Evolutionary conservation across 2,113 vertebrate genomes (phyloP).

Genomic region (Phalacrocorax brasilianus): DNA sequence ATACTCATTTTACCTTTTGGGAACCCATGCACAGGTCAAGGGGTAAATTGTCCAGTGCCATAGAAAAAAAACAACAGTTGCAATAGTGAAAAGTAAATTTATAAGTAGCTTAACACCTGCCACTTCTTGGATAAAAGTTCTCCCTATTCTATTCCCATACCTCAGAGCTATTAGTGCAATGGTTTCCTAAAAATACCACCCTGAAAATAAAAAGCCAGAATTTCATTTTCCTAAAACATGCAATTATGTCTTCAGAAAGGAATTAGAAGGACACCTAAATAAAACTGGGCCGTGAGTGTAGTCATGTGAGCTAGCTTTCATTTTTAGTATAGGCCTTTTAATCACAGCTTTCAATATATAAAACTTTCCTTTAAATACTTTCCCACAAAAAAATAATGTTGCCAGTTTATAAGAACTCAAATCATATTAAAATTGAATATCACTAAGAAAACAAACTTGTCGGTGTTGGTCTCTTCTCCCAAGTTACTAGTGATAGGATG

Average conservation of each 20-base stretch:
- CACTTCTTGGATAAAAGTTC: not conserved
- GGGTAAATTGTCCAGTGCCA: not conserved
- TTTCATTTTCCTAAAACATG: not conserved
- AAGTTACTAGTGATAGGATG: no score
- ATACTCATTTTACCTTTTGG: not conserved
- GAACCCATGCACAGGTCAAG: no score
- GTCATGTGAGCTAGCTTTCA: not conserved
- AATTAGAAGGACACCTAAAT: not conserved
- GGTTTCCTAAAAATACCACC: not conserved
- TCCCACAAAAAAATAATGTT: not conserved
- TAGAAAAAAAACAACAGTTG: not conserved
- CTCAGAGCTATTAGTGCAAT: not conserved
- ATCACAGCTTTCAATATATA: not conserved
- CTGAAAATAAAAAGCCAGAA: not conserved
- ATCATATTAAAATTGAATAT: not conserved
- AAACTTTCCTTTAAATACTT: not conserved
- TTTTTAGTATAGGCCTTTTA: not conserved
- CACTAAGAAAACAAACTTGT: not conserved
- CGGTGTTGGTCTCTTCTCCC: no score
- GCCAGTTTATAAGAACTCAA: not conserved
- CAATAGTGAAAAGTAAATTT: not conserved
- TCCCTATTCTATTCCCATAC: not conserved
- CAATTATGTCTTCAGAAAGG: not conserved
- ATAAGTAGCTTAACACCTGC: not conserved
- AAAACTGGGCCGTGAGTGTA: not conserved